phyloP scores from a whole-genome alignment of 2,113 vertebrate species.

The Pardalotus punctatus region DNA sequence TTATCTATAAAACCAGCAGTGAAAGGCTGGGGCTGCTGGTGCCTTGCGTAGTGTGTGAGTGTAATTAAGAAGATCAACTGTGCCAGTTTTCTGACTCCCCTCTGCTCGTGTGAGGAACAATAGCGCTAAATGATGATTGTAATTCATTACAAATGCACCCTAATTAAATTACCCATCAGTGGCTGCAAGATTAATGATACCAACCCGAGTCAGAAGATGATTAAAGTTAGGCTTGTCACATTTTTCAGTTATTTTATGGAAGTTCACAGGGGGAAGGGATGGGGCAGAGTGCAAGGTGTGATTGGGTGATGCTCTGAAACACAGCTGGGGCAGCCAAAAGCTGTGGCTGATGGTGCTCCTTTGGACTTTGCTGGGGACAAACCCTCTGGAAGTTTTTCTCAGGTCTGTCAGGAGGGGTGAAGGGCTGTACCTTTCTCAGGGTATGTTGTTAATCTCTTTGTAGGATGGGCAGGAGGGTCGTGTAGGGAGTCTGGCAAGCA shows the following conservation, averaged over 20 bases:
- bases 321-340: background rate
- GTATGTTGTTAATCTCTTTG: background rate
- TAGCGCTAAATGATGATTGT: constrained; percentile 73
- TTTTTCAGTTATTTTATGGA: constrained; percentile 32
- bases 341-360: background rate
- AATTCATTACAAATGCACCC: constrained; percentile 71
- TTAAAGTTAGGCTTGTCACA: constrained; percentile 51
- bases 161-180: constrained; percentile 77
- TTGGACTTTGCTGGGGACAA: background rate
- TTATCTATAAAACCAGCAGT: background rate
- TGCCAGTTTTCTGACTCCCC: constrained; percentile 40
- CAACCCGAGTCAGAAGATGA: constrained; percentile 40
- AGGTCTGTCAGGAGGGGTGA: background rate
- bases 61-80: constrained; percentile 30
- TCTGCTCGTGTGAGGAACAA: constrained; percentile 27
- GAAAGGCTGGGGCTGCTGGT: background rate
- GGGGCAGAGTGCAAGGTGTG: background rate
- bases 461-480: background rate
- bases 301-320: background rate
- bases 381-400: background rate
- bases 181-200: constrained; percentile 67
- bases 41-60: background rate
- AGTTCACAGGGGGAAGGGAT: background rate
- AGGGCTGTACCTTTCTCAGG: background rate
- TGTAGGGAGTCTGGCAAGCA: background rate